Percentiles rank a stretch among this genome's conserved stretches.
These are phyloP conservation scores for Drosophila rhopaloa DNA, from an alignment of 1,140 invertebrate genomes.

Conservation along the genomic window DNA sequence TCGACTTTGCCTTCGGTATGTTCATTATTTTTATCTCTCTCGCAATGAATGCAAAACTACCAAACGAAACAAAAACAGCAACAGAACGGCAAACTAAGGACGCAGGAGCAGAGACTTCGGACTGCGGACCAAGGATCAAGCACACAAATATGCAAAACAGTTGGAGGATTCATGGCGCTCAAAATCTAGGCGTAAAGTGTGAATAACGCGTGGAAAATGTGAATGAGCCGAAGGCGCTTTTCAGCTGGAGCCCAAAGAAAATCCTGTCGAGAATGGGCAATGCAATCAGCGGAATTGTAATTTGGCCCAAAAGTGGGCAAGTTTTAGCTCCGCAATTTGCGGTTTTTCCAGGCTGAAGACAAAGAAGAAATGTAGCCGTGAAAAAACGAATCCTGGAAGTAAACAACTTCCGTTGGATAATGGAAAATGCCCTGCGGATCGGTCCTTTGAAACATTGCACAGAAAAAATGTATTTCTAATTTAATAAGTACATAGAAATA, in stretches of 20 bases:
- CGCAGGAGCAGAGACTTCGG: not conserved
- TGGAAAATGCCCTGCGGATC: constrained; percentile 54
- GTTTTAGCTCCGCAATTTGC: constrained; percentile 64
- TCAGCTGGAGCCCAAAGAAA: constrained; percentile 32
- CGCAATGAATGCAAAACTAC: constrained; percentile 80
- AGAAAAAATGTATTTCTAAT: not conserved
- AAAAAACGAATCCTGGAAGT: constrained; percentile 43
- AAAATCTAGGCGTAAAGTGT: constrained; percentile 81
- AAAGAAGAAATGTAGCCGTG: constrained; percentile 17
- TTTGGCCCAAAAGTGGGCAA: constrained; percentile 72
- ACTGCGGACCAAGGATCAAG: constrained; percentile 22
- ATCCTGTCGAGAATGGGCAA: constrained; percentile 32
- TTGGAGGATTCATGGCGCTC: constrained; percentile 79
- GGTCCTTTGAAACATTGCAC: not conserved
- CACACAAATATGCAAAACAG: constrained; percentile 80
- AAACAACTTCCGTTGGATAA: constrained; percentile 78
- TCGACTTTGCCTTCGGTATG: constrained; percentile 80
- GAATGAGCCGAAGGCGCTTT: constrained; percentile 75
- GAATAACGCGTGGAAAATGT: constrained; percentile 80
- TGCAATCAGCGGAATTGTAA: constrained; percentile 83
- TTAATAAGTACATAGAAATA: not conserved
- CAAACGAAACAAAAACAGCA: constrained; percentile 73
- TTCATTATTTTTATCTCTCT: constrained; percentile 83
- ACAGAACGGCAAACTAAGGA: constrained; percentile 34
- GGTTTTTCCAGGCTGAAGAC: constrained; percentile 42